Conservation (phyloP, 2,797 vertebrate genomes). For the Tragelaphus eurycerus region DNA sequence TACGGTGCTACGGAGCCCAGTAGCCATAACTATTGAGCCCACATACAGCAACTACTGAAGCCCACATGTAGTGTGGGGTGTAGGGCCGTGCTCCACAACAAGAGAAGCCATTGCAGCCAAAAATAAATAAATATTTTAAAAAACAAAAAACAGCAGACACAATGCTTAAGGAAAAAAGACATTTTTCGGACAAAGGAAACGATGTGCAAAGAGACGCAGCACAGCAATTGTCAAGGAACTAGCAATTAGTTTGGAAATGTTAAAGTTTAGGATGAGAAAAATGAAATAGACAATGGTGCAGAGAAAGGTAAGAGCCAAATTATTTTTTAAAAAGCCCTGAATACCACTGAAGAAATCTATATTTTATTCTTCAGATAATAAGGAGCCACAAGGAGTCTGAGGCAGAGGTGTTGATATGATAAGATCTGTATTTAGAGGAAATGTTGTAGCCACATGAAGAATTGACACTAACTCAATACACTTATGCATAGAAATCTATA, state of each 20-base stretch:
- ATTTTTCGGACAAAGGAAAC: not conserved
- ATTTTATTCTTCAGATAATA: not conserved
- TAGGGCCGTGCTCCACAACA: not conserved
- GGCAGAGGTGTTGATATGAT: not conserved
- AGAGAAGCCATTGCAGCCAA: not conserved
- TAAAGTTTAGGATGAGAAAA: not conserved
- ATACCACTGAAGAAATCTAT: not conserved
- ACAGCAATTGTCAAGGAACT: not conserved
- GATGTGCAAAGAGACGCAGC: not conserved
- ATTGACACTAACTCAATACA: not conserved
- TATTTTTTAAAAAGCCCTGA: not conserved
- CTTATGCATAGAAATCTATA: not conserved
- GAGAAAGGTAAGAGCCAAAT: not conserved
- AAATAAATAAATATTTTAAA: not conserved
- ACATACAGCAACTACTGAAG: not conserved
- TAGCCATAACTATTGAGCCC: not conserved
- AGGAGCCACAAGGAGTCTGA: not conserved
- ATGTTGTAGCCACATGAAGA: not conserved
- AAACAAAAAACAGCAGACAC: not conserved
- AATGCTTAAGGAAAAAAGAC: not conserved
- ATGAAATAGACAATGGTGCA: not conserved
- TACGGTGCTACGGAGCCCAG: not conserved
- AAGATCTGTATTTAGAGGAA: conserved; percentile 7
- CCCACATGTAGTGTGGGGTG: not conserved
- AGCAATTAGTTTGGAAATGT: not conserved